Evolutionary conservation across 2,113 vertebrate genomes (phyloP).

Genomic region (Pyrgilauda ruficollis): DNA sequence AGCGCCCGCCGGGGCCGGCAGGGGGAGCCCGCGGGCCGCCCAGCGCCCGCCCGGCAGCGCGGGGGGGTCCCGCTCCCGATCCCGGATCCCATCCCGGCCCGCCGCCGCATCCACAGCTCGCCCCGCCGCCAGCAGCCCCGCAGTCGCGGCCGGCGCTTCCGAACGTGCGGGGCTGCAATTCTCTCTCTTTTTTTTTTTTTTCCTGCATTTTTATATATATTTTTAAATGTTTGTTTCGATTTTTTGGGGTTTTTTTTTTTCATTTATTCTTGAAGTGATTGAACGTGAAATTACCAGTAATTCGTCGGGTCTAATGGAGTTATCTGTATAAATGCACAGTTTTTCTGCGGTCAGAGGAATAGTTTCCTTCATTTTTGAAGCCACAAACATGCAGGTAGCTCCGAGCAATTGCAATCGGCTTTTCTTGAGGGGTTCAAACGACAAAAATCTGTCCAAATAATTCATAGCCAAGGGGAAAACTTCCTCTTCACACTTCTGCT

Average conservation of each 20-base stretch:
- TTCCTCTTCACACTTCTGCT: slow-evolving; percentile 98
- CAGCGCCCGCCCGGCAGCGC: not conserved
- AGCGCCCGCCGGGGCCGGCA: not conserved
- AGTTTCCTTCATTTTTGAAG: slow-evolving; percentile 98
- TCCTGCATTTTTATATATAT: not conserved
- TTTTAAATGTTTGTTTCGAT: not conserved
- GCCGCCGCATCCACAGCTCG: not conserved
- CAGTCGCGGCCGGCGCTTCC: not conserved
- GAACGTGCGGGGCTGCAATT: too few species aligned
- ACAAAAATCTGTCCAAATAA: slow-evolving; percentile 97
- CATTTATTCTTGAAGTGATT: not conserved
- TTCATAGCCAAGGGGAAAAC: slow-evolving; percentile 98
- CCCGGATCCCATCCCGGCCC: not conserved
- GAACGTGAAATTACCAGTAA: slow-evolving; percentile 86
- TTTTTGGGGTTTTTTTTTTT: not conserved
- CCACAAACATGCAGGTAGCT: slow-evolving; percentile 96
- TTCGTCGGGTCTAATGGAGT: slow-evolving; percentile 90
- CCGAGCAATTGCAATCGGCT: slow-evolving; percentile 91
- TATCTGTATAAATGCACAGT: slow-evolving; percentile 96
- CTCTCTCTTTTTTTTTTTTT: too few species aligned
- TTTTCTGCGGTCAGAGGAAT: slow-evolving; percentile 95
- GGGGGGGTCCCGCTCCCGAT: not conserved
- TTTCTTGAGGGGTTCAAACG: slow-evolving; percentile 91
- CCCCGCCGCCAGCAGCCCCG: not conserved
- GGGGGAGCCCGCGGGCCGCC: not conserved